These are phyloP conservation scores for Junonia oenone DNA, from an alignment of 2,888 invertebrate genomes.

Conservation along the genomic window DNA sequence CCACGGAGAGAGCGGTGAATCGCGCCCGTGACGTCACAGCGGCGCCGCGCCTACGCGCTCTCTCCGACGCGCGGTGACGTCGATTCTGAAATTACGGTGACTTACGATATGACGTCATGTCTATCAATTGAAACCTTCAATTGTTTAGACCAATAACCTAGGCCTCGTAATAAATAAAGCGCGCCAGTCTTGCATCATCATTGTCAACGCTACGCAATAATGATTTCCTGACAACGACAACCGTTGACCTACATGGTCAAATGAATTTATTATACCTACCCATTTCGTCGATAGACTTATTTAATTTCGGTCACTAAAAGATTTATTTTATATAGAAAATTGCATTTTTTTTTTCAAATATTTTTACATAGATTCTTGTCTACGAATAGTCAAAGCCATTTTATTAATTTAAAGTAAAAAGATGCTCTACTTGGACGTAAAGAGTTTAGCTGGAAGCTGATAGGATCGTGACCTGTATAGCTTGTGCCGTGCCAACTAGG, in stretches of 20 bases:
- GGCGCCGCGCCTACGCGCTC: constrained; percentile 62
- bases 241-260: constrained; percentile 50
- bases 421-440: constrained; percentile 31
- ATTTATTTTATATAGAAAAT: too few relatives aligned
- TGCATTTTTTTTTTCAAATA: not conserved
- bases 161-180: constrained; percentile 40
- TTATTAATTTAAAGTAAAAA: not conserved
- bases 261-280: constrained; percentile 39
- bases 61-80: constrained; percentile 61
- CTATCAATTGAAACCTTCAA: constrained; percentile 41
- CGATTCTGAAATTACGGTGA: constrained; percentile 47
- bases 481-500: constrained; percentile 56
- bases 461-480: constrained; percentile 40
- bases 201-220: constrained; percentile 46
- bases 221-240: constrained; percentile 48
- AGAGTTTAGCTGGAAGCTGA: constrained; percentile 30
- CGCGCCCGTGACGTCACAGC: constrained; percentile 68
- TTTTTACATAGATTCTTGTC: not conserved
- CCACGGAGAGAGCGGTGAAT: constrained; percentile 41
- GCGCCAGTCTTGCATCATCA: constrained; percentile 44
- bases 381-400: not conserved
- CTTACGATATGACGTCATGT: constrained; percentile 51
- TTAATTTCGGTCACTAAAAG: too few relatives aligned
- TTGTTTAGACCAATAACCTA: constrained; percentile 33
- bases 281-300: constrained; percentile 3